Base-by-base conservation (phyloP, 64 coral and sea anemone species). In the Stichodactyla mertensii region DNA sequence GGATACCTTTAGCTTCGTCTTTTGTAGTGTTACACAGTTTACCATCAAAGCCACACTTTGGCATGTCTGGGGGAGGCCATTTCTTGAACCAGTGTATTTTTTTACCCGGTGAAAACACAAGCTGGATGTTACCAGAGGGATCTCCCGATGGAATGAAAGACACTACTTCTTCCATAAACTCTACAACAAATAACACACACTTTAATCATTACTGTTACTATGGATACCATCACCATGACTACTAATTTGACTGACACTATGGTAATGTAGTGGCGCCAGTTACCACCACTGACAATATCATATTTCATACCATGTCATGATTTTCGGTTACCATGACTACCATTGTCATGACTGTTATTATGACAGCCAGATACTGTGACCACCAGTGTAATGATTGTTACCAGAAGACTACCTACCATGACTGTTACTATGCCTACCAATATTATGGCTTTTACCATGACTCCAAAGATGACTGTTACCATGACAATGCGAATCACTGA, bases 11-110 rank as follows among this genome's bases (percentile, higher is more conserved):
- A 61, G 22, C 16, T 20, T 55, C 80, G 2, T 7, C 52, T 80
- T 70, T 91, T 1, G 36, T 52, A 45, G 61, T 27, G 18, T 77
- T 77, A 52, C 90, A 91, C 6, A 87, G 90, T 83, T 91, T 83
- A 71, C 86, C 86, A 15, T 91, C 51, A 62, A 91, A 91, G 4
- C 90, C 90, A 77, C 90, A 91, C 20, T 19, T 67, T 36, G 90
- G 90, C 61, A 77, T 71, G 52, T 86, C 90, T n/a, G 55, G 79
- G 11, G 90, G 90, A 24, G 90, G 77, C 36, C 51, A 51, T 87
- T 52, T 71, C 26, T 81, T 81, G 64, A 85, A 85, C 83, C 83
- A 85, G 16, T 51, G 18, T 0, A 85, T 60, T 20, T 55, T 24
- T 85, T 60, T 58, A 12, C 56, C 83, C 45, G 83, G 55, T 26